Base-by-base conservation (phyloP, 35 echinoderm and acorn worm species). In the Eucidaris tribuloides region DNA sequence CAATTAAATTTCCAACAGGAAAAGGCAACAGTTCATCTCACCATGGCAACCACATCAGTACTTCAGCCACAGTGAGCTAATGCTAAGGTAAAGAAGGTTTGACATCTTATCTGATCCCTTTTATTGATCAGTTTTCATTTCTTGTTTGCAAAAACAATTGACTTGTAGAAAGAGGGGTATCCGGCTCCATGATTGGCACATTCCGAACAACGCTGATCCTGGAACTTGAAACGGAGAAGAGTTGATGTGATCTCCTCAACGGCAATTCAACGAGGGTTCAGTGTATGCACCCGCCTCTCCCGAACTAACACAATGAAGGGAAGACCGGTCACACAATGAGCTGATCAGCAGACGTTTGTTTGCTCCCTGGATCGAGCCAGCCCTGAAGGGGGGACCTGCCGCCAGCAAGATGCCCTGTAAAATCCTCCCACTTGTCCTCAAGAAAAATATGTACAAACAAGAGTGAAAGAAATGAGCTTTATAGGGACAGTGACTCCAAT, bases 241-340 rank as follows among this genome's bases (percentile, higher is more conserved):
- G n/a, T n/a, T n/a, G n/a, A n/a, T n/a, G n/a, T n/a, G n/a, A n/a
- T n/a, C n/a, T n/a, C n/a, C n/a, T n/a, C n/a, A n/a, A n/a, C n/a
- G n/a, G n/a, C n/a, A n/a, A n/a, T n/a, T n/a, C n/a, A n/a, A n/a
- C n/a, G n/a, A n/a, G n/a, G n/a, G n/a, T n/a, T n/a, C n/a, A n/a
- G n/a, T n/a, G n/a, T n/a, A n/a, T n/a, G n/a, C n/a, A n/a, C n/a
- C n/a, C n/a, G n/a, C n/a, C n/a, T n/a, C 68, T 74, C 68, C 41
- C 44, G n/a, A 74, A 74, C 37, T 40, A 74, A 74, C n/a, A 74
- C 68, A 74, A 74, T 74, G 68, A 74, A 43, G 68, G 24, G 35
- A 20, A 25, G 40, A 41, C n/a, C 5, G 17, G 11, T 33, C 37
- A 74, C 68, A 74, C 38, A 42, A n/a, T 7, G 41, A 14, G 22